phyloP scores from a whole-genome alignment of 2,113 vertebrate species.

The Brevimyrus niger region DNA sequence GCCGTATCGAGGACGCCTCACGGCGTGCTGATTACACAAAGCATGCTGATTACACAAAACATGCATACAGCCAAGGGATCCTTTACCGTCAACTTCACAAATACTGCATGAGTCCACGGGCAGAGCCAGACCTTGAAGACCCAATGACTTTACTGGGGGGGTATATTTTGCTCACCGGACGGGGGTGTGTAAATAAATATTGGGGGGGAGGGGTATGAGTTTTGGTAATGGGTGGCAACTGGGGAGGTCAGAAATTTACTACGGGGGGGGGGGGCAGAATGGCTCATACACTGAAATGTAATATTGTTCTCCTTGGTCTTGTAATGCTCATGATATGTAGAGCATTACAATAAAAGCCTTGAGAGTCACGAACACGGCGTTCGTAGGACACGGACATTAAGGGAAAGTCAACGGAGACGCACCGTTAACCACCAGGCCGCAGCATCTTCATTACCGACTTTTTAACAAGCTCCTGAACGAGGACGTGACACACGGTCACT shows the following conservation, averaged over 20 bases:
- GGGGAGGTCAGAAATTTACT: background rate
- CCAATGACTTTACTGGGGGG: background rate
- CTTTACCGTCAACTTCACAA: background rate
- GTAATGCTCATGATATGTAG: background rate
- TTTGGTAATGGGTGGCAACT: background rate
- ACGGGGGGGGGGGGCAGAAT: background rate
- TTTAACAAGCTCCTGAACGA: background rate
- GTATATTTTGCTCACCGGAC: background rate
- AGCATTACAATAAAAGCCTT: background rate
- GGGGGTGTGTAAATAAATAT: background rate
- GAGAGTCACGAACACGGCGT: background rate
- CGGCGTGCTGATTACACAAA: background rate
- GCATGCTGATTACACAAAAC: background rate
- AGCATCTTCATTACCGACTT: background rate
- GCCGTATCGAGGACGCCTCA: background rate
- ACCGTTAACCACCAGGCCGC: background rate
- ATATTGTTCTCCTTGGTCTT: background rate
- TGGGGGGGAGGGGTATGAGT: background rate
- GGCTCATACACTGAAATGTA: background rate
- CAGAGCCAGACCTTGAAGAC: background rate
- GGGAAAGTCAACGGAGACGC: background rate
- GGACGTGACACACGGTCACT: background rate
- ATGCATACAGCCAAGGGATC: background rate
- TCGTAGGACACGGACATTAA: background rate
- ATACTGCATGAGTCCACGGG: background rate